Percentiles rank a stretch among this genome's conserved stretches.
phyloP scores from a whole-genome alignment of 2,888 invertebrate genomes.

The Drosophila paracracens region DNA sequence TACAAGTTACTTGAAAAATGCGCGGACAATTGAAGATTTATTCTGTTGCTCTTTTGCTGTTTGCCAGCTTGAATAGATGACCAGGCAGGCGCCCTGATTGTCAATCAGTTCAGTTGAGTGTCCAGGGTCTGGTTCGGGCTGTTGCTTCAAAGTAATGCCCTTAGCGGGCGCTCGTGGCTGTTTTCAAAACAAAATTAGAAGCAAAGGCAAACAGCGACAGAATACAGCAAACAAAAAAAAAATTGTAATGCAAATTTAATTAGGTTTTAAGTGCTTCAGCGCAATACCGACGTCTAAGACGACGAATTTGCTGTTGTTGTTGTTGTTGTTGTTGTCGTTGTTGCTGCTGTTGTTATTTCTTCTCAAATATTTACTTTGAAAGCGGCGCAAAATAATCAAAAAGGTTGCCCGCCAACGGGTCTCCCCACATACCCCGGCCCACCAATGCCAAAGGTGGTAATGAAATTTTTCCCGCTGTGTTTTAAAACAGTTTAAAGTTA shows the following conservation, averaged over 20 bases:
- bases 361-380: conserved; percentile 80
- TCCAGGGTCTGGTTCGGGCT: conserved; percentile 19
- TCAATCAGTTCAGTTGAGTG: conserved; percentile 65
- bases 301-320: conserved; percentile 44
- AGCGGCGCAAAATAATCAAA: conserved; percentile 73
- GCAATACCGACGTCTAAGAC: conserved; percentile 67
- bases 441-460: conserved; percentile 65
- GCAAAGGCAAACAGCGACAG: conserved; percentile 46
- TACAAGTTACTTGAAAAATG: conserved; percentile 28
- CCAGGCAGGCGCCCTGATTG: conserved; percentile 57
- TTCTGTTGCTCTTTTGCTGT: background rate
- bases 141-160: conserved; percentile 58
- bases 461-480: conserved; percentile 78
- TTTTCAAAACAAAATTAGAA: conserved; percentile 76
- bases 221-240: conserved; percentile 52
- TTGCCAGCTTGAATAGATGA: conserved; percentile 13
- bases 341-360: conserved; percentile 49
- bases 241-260: conserved; percentile 81
- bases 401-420: conserved; percentile 59
- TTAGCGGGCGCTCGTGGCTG: conserved; percentile 66
- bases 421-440: background rate
- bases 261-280: conserved; percentile 79
- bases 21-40: conserved; percentile 17
- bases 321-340: conserved; percentile 8
- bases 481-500: conserved; percentile 79